These are phyloP conservation scores for Heliconius charithonia DNA, from an alignment of 2,888 invertebrate genomes.

Conservation along the genomic window DNA sequence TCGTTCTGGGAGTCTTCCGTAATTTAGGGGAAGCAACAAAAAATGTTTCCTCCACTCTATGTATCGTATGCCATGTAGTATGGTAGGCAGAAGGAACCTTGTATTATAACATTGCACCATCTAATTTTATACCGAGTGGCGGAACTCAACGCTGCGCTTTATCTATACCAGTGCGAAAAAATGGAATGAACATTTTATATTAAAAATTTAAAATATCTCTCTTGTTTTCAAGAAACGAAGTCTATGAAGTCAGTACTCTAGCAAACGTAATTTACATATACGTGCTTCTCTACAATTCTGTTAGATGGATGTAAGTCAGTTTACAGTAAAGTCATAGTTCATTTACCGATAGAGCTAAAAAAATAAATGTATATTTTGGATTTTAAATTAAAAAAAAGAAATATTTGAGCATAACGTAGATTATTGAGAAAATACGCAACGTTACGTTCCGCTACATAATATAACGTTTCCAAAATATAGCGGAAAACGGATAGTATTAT, in stretches of 20 bases:
- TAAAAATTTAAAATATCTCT: neutral
- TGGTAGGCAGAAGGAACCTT: too few species aligned
- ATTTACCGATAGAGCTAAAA: neutral
- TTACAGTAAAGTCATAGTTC: constrained; percentile 4
- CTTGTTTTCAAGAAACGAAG: neutral
- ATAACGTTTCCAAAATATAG: neutral
- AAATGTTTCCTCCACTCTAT: neutral
- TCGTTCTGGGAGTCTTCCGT: neutral
- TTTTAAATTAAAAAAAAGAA: neutral
- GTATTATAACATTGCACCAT: too few species aligned
- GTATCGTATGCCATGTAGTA: neutral
- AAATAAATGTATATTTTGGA: neutral
- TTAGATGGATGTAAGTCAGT: constrained; percentile 14
- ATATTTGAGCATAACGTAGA: too few species aligned
- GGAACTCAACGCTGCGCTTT: too few species aligned
- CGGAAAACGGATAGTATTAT: neutral
- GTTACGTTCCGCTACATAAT: neutral
- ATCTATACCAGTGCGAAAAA: too few species aligned
- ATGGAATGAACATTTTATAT: neutral
- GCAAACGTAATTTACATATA: constrained; percentile 23
- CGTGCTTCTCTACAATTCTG: constrained; percentile 21
- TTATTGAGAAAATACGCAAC: neutral
- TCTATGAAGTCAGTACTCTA: constrained; percentile 10
- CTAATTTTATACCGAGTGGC: too few species aligned
- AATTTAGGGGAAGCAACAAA: neutral